Conservation (phyloP, 92 coral and sea anemone genomes). For the Zoanthus sansibaricus region DNA sequence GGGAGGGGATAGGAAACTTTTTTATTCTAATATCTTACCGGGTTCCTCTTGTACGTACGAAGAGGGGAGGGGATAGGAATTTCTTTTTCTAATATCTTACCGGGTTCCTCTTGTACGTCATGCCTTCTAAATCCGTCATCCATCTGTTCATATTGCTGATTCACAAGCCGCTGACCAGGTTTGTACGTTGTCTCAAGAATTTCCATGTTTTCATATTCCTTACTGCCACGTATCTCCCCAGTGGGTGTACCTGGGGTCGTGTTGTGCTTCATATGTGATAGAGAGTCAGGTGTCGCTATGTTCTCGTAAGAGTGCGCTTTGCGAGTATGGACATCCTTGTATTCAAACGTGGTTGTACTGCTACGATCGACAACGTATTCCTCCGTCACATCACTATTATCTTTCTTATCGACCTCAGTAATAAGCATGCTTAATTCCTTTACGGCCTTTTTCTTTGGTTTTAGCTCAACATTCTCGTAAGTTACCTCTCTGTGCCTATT, state of each 20-base stretch:
- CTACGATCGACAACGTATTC: constrained; percentile 9
- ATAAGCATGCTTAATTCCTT: constrained; percentile 38
- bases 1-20: not conserved
- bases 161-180: constrained; percentile 3
- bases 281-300: not conserved
- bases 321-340: not conserved
- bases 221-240: not conserved
- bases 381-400: not conserved
- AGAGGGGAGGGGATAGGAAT: not conserved
- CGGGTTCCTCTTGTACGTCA: constrained; percentile 12
- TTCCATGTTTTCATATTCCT: constrained; percentile 22
- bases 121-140: not conserved
- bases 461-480: constrained; percentile 81
- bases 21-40: constrained; percentile 5
- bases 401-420: constrained; percentile 25
- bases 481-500: constrained; percentile 32
- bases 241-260: not conserved
- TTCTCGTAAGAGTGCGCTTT: constrained; percentile 35
- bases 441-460: constrained; percentile 17
- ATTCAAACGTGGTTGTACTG: not conserved
- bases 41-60: not conserved
- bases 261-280: not conserved
- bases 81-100: not conserved
- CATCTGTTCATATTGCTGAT: constrained; percentile 26
- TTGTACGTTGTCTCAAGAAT: not conserved